Conservation (phyloP, 2,797 vertebrate genomes). For the Huso huso region DNA sequence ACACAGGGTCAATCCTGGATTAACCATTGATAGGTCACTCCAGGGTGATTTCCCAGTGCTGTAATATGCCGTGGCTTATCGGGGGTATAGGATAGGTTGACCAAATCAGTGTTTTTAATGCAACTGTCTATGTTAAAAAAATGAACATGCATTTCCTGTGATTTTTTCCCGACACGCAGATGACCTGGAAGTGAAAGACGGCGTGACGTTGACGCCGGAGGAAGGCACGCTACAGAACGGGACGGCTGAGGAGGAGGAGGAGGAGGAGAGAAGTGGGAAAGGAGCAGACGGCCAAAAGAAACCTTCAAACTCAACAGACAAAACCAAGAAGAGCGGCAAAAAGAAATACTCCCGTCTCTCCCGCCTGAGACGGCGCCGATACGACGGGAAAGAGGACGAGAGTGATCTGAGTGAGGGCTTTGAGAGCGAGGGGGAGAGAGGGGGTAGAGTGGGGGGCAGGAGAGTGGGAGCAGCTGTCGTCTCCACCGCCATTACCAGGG, state of each 20-base stretch:
- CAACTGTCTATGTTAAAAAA: too few species aligned
- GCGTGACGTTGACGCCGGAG: constrained; percentile 23
- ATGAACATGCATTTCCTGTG: background rate
- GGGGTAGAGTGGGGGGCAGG: constrained; percentile 5
- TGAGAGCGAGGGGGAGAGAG: constrained; percentile 56
- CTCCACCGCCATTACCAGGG: constrained; percentile 17
- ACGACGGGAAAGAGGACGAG: constrained; percentile 75
- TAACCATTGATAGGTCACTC: too few species aligned
- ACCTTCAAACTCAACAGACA: too few species aligned
- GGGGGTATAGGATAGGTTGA: too few species aligned
- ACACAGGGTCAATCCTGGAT: too few species aligned
- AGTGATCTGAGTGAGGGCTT: constrained; percentile 96
- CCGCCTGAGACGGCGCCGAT: constrained; percentile 59
- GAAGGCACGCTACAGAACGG: constrained; percentile 57
- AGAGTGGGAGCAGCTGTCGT: constrained; percentile 10
- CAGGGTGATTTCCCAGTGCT: too few species aligned
- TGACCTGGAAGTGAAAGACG: constrained; percentile 64
- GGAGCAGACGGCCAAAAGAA: constrained; percentile 5
- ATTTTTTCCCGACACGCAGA: constrained; percentile 47
- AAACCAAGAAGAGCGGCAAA: constrained; percentile 39
- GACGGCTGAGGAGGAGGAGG: constrained; percentile 38
- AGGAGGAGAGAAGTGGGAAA: constrained; percentile 36
- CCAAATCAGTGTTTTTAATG: too few species aligned
- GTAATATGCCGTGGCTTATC: too few species aligned
- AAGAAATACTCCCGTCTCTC: constrained; percentile 84